phyloP scores from a whole-genome alignment of 2,113 vertebrate species.

The Todiramphus saurophagus region DNA sequence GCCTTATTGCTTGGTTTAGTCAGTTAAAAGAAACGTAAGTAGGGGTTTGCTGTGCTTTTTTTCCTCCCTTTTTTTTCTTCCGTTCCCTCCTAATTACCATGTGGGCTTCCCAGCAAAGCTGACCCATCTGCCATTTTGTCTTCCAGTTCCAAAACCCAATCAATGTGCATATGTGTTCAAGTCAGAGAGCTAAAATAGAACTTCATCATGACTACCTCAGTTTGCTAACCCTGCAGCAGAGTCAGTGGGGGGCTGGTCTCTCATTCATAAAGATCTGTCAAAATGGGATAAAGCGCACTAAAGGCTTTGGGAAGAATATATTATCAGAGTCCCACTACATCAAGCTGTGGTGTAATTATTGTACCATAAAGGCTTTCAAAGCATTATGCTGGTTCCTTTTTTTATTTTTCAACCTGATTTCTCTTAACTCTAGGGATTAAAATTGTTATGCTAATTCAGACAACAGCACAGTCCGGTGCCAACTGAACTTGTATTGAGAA shows the following conservation, averaged over 20 bases:
- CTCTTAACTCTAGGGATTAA: background rate
- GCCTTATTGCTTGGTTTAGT: background rate
- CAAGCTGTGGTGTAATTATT: background rate
- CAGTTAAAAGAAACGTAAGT: background rate
- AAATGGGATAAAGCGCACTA: background rate
- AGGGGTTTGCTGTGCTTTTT: background rate
- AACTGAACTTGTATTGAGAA: background rate
- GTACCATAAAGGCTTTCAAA: background rate
- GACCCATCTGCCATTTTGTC: background rate
- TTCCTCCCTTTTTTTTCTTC: background rate
- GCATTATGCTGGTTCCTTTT: background rate
- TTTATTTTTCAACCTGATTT: background rate
- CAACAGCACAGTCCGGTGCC: background rate
- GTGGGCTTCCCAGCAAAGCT: background rate
- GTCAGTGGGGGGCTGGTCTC: background rate
- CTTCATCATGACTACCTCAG: background rate
- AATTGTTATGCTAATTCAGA: background rate
- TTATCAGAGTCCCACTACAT: background rate
- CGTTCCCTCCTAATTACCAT: background rate
- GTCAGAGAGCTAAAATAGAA: background rate
- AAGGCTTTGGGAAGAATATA: background rate
- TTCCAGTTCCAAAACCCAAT: background rate
- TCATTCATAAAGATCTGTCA: background rate
- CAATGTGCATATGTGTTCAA: background rate
- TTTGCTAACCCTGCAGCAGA: background rate